Evolutionary conservation across 2,888 invertebrate species (phyloP).

Genomic region (Sceliomorpha sp.): DNA sequence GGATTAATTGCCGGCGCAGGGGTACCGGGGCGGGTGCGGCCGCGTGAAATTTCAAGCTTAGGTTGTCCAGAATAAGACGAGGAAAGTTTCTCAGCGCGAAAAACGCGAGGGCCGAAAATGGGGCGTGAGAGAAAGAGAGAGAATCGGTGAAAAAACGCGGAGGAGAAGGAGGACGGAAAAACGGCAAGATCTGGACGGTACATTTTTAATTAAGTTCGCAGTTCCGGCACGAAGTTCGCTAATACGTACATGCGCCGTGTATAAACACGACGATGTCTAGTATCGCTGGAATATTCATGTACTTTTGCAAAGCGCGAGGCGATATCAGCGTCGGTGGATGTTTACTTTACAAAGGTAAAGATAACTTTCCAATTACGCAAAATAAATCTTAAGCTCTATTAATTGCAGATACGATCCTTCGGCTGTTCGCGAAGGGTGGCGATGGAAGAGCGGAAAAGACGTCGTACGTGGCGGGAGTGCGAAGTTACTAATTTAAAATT

Average conservation of each 20-base stretch:
- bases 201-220: constrained; percentile 10
- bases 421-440: too few relatives aligned
- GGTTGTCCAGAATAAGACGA: constrained; percentile 3
- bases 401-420: too few relatives aligned
- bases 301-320: background rate
- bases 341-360: background rate
- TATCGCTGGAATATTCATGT: background rate
- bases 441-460: too few relatives aligned
- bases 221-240: background rate
- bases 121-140: too few relatives aligned
- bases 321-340: background rate
- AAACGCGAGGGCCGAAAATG: too few relatives aligned
- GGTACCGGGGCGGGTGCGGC: too few relatives aligned
- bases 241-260: background rate
- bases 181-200: background rate
- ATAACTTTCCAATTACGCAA: background rate
- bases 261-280: too few relatives aligned
- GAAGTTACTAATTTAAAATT: background rate
- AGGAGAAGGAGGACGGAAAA: too few relatives aligned
- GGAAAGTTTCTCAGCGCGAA: constrained; percentile 5
- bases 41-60: too few relatives aligned
- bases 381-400: background rate
- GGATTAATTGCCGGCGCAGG: too few relatives aligned
- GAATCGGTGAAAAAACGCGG: too few relatives aligned
- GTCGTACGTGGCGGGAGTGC: too few relatives aligned